phyloP scores from a whole-genome alignment of 2,797 vertebrate species.

The Nannoperca australis region DNA sequence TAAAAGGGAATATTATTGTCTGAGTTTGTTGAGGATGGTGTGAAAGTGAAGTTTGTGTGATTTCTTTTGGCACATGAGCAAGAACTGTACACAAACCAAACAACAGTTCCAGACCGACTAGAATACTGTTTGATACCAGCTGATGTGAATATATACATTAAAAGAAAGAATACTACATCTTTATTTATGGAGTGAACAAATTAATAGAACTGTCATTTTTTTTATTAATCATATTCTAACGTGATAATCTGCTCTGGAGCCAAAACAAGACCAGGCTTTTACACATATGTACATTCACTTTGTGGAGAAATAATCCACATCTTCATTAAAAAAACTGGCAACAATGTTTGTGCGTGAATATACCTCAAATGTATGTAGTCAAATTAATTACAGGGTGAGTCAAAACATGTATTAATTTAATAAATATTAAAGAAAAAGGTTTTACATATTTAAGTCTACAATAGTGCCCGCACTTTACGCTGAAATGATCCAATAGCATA shows the following conservation, averaged over 20 bases:
- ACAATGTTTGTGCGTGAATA: not conserved
- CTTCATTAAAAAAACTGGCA: not conserved
- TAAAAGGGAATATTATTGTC: slow-evolving; percentile 19
- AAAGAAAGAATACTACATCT: not conserved
- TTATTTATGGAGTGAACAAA: slow-evolving; percentile 17
- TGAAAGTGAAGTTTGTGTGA: not conserved
- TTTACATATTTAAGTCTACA: too few species aligned
- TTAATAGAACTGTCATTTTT: slow-evolving; percentile 21
- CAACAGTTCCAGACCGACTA: not conserved
- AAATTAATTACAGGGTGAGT: not conserved
- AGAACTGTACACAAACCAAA: not conserved
- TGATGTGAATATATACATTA: slow-evolving; percentile 2
- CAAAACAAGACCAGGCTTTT: not conserved
- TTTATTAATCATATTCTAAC: slow-evolving; percentile 20
- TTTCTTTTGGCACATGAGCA: not conserved
- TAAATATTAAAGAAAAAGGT: too few species aligned
- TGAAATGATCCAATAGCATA: too few species aligned
- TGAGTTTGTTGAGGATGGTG: not conserved
- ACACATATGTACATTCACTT: not conserved
- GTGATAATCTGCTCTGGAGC: not conserved
- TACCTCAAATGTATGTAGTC: not conserved
- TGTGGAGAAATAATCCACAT: not conserved
- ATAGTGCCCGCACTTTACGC: too few species aligned
- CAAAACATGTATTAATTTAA: too few species aligned
- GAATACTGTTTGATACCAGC: not conserved